phyloP scores from a whole-genome alignment of 2,797 vertebrate species.

The Atherinosoma microstoma region DNA sequence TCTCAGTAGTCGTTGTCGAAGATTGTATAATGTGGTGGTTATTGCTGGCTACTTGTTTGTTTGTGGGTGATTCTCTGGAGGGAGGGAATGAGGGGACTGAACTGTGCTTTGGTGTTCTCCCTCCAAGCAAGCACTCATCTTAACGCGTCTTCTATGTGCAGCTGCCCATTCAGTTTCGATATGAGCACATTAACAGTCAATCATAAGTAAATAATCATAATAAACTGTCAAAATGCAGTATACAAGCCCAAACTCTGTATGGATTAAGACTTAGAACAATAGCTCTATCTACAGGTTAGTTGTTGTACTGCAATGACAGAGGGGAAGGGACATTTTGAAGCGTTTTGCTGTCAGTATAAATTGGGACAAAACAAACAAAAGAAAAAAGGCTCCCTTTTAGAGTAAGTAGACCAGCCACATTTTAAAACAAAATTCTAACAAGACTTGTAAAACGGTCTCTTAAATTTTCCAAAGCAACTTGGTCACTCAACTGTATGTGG shows the following conservation, averaged over 20 bases:
- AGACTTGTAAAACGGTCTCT: constrained; percentile 77
- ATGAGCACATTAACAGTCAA: constrained; percentile 20
- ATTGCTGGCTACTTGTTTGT: constrained; percentile 62
- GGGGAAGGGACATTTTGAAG: constrained; percentile 19
- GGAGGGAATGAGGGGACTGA: constrained; percentile 20
- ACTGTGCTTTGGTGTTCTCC: constrained; percentile 67
- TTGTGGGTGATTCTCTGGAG: constrained; percentile 18
- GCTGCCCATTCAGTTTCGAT: constrained; percentile 38
- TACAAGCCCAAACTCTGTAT: constrained; percentile 57
- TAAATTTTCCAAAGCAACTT: constrained; percentile 75
- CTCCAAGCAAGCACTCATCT: constrained; percentile 39
- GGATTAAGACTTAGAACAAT: constrained; percentile 59
- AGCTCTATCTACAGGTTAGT: constrained; percentile 77
- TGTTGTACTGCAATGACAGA: constrained; percentile 68
- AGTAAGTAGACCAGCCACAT: constrained; percentile 81
- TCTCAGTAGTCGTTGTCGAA: constrained; percentile 20
- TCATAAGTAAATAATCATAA: not conserved
- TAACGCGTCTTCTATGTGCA: constrained; percentile 30
- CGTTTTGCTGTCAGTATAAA: constrained; percentile 31
- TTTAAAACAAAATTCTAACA: constrained; percentile 72
- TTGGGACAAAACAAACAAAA: constrained; percentile 16
- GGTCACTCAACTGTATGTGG: constrained; percentile 79
- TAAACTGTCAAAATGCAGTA: constrained; percentile 66
- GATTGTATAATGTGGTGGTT: constrained; percentile 41
- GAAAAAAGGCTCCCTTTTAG: constrained; percentile 62